Percentiles rank a stretch among this genome's conserved stretches.
phyloP scores from a whole-genome alignment of 1,140 invertebrate species.

The Atta cephalotes region DNA sequence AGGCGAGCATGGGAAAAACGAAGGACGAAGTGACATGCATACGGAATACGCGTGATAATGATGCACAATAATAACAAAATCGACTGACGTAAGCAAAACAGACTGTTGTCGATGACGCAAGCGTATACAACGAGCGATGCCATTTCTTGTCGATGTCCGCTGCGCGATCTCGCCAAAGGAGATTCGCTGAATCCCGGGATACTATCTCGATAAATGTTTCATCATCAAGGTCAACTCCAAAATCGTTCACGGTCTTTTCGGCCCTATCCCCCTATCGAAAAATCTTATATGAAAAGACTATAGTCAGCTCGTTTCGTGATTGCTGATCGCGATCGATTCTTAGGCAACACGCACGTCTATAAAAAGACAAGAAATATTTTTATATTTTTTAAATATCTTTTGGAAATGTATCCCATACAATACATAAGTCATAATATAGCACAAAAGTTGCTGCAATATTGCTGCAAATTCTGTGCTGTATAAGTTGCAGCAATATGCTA shows the following conservation, averaged over 20 bases:
- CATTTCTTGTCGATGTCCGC: not conserved
- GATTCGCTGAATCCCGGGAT: not conserved
- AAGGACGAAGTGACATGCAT: not conserved
- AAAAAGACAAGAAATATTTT: too few species aligned
- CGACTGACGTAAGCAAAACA: conserved; percentile 22
- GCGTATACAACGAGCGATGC: not conserved
- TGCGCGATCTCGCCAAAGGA: not conserved
- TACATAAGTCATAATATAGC: too few species aligned
- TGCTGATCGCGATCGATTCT: not conserved
- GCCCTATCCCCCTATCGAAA: not conserved
- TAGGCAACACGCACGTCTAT: too few species aligned
- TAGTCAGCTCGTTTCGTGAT: not conserved
- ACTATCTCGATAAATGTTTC: not conserved
- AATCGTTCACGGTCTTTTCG: not conserved
- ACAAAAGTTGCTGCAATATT: too few species aligned
- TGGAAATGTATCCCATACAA: too few species aligned
- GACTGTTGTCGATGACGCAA: conserved; percentile 9
- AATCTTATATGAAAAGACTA: not conserved
- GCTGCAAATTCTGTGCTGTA: too few species aligned
- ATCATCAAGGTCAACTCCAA: conserved; percentile 2
- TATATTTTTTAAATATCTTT: too few species aligned
- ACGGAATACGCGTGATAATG: not conserved
- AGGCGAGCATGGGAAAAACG: not conserved
- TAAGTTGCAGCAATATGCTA: too few species aligned
- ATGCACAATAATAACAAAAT: conserved; percentile 40